Conservation (phyloP, 1,140 invertebrate species). For the Bemisia tabaci region DNA sequence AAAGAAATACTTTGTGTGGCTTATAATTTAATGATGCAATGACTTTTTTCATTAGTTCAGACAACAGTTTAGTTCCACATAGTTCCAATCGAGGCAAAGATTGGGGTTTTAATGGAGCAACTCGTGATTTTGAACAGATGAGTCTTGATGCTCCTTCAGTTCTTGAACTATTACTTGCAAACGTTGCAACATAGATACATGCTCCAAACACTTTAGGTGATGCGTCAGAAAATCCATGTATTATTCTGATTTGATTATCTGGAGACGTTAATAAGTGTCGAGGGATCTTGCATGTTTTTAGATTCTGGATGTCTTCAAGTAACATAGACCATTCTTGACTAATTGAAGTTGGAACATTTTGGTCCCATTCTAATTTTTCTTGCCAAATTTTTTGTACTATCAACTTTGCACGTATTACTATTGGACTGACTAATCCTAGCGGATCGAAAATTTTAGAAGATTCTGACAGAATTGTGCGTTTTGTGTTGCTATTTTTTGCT, state of each 20-base stretch:
- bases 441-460: conserved; percentile 24
- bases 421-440: conserved; percentile 21
- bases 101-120: conserved; percentile 25
- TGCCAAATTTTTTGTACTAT: conserved; percentile 18
- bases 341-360: conserved; percentile 19
- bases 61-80: conserved; percentile 23
- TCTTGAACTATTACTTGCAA: background rate
- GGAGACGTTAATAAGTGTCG: conserved; percentile 1
- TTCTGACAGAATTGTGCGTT: conserved; percentile 13
- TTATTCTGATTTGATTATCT: background rate
- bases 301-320: background rate
- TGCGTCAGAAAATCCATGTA: conserved; percentile 26
- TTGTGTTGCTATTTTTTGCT: background rate
- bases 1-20: conserved; percentile 3
- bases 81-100: conserved; percentile 27
- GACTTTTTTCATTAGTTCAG: conserved; percentile 20
- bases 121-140: conserved; percentile 27
- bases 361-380: conserved; percentile 27
- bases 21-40: background rate
- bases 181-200: conserved; percentile 18
- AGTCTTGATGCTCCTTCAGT: background rate
- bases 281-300: background rate
- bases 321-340: background rate
- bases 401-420: conserved; percentile 18
- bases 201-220: conserved; percentile 23